Evolutionary conservation across 2,797 vertebrate species (phyloP).

Genomic region (Crax fasciolata): DNA sequence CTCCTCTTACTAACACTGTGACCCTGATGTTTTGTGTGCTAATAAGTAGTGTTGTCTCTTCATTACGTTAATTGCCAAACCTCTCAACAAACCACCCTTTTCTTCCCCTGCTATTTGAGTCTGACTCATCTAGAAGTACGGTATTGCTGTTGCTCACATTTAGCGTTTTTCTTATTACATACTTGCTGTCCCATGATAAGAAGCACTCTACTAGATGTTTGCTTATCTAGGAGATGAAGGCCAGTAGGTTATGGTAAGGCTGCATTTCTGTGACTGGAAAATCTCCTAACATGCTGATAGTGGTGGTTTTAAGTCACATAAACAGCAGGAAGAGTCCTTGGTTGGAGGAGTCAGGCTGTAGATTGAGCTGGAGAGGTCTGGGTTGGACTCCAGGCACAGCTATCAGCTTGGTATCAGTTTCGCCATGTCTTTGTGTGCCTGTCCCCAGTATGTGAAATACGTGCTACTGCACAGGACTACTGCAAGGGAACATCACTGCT

Average conservation of each 20-base stretch:
- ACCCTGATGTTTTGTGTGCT: background rate
- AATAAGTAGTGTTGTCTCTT: background rate
- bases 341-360: background rate
- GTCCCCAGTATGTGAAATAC: background rate
- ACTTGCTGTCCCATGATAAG: background rate
- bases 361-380: background rate
- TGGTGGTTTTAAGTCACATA: background rate
- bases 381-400: background rate
- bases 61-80: background rate
- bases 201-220: background rate
- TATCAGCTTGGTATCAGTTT: background rate
- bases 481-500: background rate
- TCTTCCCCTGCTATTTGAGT: background rate
- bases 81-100: background rate
- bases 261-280: background rate
- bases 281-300: background rate
- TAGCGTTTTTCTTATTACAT: background rate
- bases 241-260: background rate
- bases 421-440: background rate
- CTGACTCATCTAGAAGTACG: background rate
- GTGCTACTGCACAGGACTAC: background rate
- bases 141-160: fast-evolving
- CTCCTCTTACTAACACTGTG: background rate
- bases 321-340: background rate
- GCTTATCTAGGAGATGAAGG: background rate